Conservation (phyloP, 2,888 invertebrate genomes). For the Biston stratarius region DNA sequence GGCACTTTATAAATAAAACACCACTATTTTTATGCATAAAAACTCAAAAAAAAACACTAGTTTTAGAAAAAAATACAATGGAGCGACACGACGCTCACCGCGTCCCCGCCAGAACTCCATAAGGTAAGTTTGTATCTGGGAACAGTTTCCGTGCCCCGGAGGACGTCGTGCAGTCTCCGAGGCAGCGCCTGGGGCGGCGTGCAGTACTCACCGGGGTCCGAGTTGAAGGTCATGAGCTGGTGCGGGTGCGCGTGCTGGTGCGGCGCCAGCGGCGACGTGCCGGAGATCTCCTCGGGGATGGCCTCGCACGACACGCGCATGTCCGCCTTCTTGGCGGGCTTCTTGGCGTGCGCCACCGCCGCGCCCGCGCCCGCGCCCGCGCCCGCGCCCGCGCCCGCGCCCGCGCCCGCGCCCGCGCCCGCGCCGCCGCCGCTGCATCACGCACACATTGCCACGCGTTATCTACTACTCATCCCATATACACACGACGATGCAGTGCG, state of each 20-base stretch:
- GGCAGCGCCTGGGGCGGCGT: too few species aligned
- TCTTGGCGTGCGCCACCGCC: conserved; percentile 70
- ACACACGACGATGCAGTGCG: too few species aligned
- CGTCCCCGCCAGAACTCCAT: too few species aligned
- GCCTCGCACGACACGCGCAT: conserved; percentile 95
- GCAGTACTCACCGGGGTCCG: conserved; percentile 76
- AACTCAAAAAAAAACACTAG: too few species aligned
- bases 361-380: conserved; percentile 31
- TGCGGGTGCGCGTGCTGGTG: conserved; percentile 44
- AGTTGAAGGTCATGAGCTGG: conserved; percentile 75
- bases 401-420: background rate
- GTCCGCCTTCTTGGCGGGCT: conserved; percentile 91
- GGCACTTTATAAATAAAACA: too few species aligned
- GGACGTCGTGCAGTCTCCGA: too few species aligned
- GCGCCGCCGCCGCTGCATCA: too few species aligned
- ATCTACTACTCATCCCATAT: background rate
- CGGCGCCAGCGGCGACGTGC: conserved; percentile 89
- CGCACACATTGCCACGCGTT: background rate
- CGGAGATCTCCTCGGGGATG: conserved; percentile 95
- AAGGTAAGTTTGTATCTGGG: too few species aligned
- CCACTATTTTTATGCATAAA: too few species aligned
- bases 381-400: background rate
- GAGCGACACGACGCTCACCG: too few species aligned
- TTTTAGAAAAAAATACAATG: too few species aligned
- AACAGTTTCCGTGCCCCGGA: too few species aligned